phyloP scores from a whole-genome alignment of 1,140 invertebrate genomes.

The Sinella curviseta region DNA sequence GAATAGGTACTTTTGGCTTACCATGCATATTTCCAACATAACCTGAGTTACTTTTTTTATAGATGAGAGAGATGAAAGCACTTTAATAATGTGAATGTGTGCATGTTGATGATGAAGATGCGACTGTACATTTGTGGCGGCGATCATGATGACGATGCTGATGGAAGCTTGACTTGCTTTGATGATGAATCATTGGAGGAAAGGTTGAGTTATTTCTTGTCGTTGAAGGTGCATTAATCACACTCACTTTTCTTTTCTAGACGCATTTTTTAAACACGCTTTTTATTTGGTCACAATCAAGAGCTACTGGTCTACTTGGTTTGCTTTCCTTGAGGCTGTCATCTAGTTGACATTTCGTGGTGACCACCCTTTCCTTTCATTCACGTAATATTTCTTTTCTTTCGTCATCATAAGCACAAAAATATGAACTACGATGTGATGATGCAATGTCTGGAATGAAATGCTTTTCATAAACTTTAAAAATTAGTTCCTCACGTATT shows the following conservation, averaged over 20 bases:
- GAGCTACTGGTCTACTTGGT: neutral
- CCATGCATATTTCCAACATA: too few species aligned
- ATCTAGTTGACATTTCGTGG: slow-evolving; percentile 13
- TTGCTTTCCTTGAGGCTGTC: slow-evolving; percentile 25
- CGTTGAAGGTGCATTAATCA: slow-evolving; percentile 27
- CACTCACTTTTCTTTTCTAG: slow-evolving; percentile 18
- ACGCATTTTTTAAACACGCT: neutral
- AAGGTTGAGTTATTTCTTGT: slow-evolving; percentile 20
- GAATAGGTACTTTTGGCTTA: too few species aligned
- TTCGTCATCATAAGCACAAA: neutral
- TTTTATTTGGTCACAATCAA: neutral
- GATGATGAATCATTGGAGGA: slow-evolving; percentile 24
- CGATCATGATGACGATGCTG: slow-evolving; percentile 15
- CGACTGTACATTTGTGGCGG: neutral
- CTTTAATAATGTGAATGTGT: neutral
- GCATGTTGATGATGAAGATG: neutral
- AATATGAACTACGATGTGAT: neutral
- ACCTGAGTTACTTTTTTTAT: too few species aligned
- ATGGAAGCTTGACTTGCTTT: slow-evolving; percentile 4
- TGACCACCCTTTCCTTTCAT: slow-evolving; percentile 15
- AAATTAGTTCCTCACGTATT: too few species aligned
- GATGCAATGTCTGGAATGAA: neutral
- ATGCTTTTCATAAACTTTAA: too few species aligned
- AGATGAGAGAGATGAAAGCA: slow-evolving; percentile 3
- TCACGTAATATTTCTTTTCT: neutral